A percentile compares a stretch with the other conserved stretches of the same genome.
Evolutionary conservation across 2,888 invertebrate genomes (phyloP).

Genomic region (Psylliodes chrysocephalus): DNA sequence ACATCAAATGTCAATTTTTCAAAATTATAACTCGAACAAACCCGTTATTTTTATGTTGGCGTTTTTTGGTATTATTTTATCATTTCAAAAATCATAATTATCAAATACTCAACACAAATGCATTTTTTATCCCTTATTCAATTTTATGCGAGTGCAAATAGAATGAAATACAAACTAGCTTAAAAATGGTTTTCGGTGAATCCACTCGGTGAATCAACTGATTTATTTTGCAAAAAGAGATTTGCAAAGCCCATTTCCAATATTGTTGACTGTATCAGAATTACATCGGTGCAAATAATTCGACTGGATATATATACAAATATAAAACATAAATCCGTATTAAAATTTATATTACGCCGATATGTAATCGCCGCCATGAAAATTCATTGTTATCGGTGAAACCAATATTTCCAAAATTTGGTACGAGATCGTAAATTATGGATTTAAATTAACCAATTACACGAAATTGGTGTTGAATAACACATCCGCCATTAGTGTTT

Average conservation of each 20-base stretch:
- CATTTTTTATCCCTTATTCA: neutral
- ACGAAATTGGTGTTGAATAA: constrained; percentile 17
- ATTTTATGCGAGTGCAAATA: constrained; percentile 3
- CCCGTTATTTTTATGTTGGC: too few species aligned
- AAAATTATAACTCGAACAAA: too few species aligned
- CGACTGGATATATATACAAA: constrained; percentile 13
- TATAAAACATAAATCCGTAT: constrained; percentile 18
- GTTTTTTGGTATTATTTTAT: too few species aligned
- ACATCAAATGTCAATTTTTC: too few species aligned
- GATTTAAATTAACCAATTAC: constrained; percentile 39
- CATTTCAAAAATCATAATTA: too few species aligned
- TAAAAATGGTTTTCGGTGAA: neutral
- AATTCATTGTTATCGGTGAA: constrained; percentile 9
- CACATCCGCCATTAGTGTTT: constrained; percentile 5
- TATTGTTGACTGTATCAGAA: constrained; percentile 17
- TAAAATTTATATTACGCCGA: constrained; percentile 17
- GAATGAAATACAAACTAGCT: constrained; percentile 7
- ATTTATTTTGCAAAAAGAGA: constrained; percentile 15
- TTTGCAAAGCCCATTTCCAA: constrained; percentile 13
- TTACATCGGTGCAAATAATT: constrained; percentile 8
- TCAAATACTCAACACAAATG: too few species aligned
- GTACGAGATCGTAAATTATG: constrained; percentile 40
- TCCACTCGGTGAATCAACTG: too few species aligned
- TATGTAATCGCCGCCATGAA: constrained; percentile 16
- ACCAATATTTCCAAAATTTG: constrained; percentile 31